Conservation (phyloP, 2,113 vertebrate genomes). For the Cyphotilapia sp. region DNA sequence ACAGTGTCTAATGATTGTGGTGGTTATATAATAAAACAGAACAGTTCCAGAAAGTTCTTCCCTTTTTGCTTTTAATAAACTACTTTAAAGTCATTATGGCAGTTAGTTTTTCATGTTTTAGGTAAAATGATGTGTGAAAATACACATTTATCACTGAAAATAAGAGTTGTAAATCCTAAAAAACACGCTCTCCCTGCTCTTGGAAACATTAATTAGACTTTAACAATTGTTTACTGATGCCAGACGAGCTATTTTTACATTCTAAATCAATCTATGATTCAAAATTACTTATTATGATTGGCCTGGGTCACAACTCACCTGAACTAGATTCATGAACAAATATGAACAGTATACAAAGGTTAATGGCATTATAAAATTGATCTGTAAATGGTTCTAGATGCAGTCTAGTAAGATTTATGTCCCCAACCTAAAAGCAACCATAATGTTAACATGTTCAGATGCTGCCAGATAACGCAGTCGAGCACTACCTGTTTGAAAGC, state of each 20-base stretch:
- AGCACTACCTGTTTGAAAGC: background rate
- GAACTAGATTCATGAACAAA: background rate
- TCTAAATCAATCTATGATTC: background rate
- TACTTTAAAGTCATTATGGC: fast-evolving
- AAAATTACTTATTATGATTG: background rate
- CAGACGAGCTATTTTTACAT: background rate
- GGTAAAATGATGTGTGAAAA: background rate
- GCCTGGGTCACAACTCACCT: background rate
- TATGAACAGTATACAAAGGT: background rate
- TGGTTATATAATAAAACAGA: background rate
- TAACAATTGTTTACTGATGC: background rate
- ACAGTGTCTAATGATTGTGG: background rate
- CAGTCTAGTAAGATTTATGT: background rate
- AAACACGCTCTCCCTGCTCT: background rate
- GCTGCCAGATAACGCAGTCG: background rate
- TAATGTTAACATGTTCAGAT: background rate
- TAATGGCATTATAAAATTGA: background rate
- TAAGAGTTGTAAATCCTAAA: background rate
- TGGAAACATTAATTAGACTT: background rate
- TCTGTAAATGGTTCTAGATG: background rate
- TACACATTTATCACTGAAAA: background rate
- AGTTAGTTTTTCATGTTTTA: fast-evolving
- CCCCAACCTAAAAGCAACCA: background rate
- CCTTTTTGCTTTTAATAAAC: fast-evolving
- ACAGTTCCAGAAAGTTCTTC: background rate